Percentiles rank a stretch among this genome's conserved stretches.
phyloP scores from a whole-genome alignment of 2,797 vertebrate species.

The Melanogrammus aeglefinus region DNA sequence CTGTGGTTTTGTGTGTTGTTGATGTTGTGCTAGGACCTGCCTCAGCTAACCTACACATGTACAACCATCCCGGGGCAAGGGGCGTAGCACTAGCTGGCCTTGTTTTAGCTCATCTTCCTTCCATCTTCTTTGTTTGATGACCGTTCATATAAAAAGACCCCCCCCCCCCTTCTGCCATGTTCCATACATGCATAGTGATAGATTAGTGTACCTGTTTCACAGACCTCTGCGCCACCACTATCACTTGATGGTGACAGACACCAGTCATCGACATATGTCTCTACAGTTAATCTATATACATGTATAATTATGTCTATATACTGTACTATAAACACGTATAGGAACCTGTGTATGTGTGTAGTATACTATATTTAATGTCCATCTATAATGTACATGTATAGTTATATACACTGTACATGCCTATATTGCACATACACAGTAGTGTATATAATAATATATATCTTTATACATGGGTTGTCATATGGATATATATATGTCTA shows the following conservation, averaged over 20 bases:
- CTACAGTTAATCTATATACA: neutral
- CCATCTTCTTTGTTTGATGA: neutral
- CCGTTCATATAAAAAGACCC: neutral
- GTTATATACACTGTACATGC: neutral
- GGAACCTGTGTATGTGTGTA: neutral
- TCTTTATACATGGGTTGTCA: too few species aligned
- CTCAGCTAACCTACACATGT: constrained; percentile 10
- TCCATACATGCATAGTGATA: neutral
- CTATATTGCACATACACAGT: neutral
- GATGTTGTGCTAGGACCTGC: constrained; percentile 38
- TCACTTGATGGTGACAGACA: neutral
- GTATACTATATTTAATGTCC: neutral
- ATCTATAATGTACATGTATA: constrained; percentile 2
- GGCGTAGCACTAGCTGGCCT: neutral
- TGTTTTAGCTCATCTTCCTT: neutral
- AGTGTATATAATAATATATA: neutral
- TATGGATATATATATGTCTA: neutral
- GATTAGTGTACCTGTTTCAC: neutral
- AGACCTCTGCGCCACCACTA: neutral
- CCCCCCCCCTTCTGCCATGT: neutral
- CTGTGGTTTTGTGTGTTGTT: constrained; percentile 47
- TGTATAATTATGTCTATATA: neutral
- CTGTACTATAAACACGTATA: neutral
- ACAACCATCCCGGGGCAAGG: neutral
- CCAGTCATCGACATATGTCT: neutral